phyloP scores from a whole-genome alignment of 2,113 vertebrate genomes.

The Ifrita kowaldi region DNA sequence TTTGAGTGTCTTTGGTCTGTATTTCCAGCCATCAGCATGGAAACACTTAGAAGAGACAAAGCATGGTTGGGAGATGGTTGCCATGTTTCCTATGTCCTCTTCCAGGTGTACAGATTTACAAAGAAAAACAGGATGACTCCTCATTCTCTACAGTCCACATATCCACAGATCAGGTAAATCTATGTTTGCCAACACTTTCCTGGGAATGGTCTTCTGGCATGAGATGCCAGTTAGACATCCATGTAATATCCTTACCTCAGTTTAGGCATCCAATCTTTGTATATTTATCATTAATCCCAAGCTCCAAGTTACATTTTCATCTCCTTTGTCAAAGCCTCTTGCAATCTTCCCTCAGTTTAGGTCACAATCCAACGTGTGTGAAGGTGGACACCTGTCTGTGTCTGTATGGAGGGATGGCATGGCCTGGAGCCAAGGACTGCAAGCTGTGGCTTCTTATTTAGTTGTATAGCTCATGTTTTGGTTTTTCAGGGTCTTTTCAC shows the following conservation, averaged over 20 bases:
- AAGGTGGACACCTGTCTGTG: background rate
- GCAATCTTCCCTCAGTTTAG: background rate
- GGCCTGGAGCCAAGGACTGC: background rate
- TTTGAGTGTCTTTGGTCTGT: background rate
- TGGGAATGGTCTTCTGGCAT: background rate
- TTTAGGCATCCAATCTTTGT: background rate
- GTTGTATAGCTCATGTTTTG: background rate
- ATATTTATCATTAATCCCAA: background rate
- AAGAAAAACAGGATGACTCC: background rate
- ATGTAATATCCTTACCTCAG: background rate
- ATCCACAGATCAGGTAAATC: background rate
- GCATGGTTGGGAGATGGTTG: background rate
- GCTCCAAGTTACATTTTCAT: background rate
- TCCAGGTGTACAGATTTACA: background rate
- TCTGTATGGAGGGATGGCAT: background rate
- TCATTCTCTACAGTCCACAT: background rate
- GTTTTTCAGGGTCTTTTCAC: background rate
- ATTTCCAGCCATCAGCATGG: background rate
- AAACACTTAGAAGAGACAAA: background rate
- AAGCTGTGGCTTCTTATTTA: background rate
- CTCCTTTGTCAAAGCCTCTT: background rate
- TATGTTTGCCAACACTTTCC: background rate
- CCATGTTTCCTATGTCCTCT: background rate
- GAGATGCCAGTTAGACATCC: background rate
- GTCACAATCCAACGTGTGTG: accelerated